Base-by-base conservation (phyloP, 2,113 vertebrate species). In the Ia io region DNA sequence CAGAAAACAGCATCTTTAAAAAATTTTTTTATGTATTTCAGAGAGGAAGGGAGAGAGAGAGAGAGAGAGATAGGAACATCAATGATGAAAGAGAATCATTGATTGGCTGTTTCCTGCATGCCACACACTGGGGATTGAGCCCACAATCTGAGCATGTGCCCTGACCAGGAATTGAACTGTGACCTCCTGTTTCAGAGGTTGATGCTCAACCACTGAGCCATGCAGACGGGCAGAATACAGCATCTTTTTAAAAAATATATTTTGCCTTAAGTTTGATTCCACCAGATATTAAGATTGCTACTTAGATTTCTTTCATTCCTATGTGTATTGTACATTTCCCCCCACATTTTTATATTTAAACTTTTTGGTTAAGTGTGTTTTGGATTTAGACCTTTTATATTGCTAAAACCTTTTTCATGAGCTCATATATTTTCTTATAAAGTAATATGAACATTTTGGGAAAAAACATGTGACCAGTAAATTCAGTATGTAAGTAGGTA, bases 241-340 rank as follows among this genome's bases (percentile, higher is more conserved):
- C 6, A 61, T 61, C 25, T 61, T 63, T 63, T 61, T 28, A 11
- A 25, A 61, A 61, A 61, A 61, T 61, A 28, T 17, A 1, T 82
- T 95, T 96, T 85, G 10, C 18, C 14, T 79, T 92, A 90, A 63
- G 14, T 86, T 79, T 76, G 12, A 93, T n/a, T 76, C 35, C 4
- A 56, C 74, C 28, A 69, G 1, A 37, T 91, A 67, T 59, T 83
- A 77, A 94, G 40, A 40, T 22, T 89, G 6, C 35, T 65, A 35
- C 7, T 1, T 74, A 73, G 1, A 51, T 35, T 25, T 61, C 44
- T 69, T 89, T 80, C 47, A 25, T 63, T 88, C 9, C 17, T 73
- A 59, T 65, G 71, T 86, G 0, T 61, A 18, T 91, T 49, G 25
- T 80, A 79, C 10, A 77, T 49, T 74, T 79, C 86, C 83, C 4